These are phyloP conservation scores for Anastrepha ludens DNA, from an alignment of 1,140 invertebrate species.

Conservation along the genomic window DNA sequence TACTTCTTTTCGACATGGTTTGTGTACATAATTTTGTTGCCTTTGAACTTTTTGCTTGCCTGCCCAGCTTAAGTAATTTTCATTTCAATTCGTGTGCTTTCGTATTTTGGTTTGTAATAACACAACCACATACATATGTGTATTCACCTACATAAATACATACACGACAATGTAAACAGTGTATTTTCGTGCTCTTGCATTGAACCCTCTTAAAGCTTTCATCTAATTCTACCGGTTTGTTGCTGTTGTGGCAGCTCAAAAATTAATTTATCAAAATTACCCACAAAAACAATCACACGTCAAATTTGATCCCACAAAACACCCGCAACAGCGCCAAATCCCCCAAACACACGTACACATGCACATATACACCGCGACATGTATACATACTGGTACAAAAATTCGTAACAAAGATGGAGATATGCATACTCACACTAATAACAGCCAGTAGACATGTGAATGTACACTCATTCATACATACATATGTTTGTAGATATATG, in stretches of 20 bases:
- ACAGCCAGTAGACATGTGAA: too few relatives aligned
- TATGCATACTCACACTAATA: too few relatives aligned
- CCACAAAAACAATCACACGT: conserved; percentile 55
- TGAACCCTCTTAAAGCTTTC: conserved; percentile 30
- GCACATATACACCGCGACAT: not conserved
- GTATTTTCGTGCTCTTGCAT: not conserved
- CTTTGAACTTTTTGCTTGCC: not conserved
- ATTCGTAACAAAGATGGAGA: too few relatives aligned
- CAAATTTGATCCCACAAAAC: conserved; percentile 58
- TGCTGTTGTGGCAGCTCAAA: conserved; percentile 53
- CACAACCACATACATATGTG: not conserved
- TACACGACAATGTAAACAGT: not conserved
- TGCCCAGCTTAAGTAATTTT: not conserved
- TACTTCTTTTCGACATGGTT: not conserved
- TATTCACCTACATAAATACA: not conserved
- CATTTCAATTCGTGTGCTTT: conserved; percentile 6
- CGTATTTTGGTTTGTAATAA: not conserved
- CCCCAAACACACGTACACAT: not conserved
- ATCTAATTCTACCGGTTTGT: not conserved
- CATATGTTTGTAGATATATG: too few relatives aligned
- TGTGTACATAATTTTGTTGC: not conserved
- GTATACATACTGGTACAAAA: too few relatives aligned
- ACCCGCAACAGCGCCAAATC: conserved; percentile 48
- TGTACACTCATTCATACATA: not conserved
- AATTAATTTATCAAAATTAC: conserved; percentile 58